A percentile compares a stretch with the other conserved stretches of the same genome.
phyloP scores from a whole-genome alignment of 2,113 vertebrate genomes.

The Toxostoma redivivum region DNA sequence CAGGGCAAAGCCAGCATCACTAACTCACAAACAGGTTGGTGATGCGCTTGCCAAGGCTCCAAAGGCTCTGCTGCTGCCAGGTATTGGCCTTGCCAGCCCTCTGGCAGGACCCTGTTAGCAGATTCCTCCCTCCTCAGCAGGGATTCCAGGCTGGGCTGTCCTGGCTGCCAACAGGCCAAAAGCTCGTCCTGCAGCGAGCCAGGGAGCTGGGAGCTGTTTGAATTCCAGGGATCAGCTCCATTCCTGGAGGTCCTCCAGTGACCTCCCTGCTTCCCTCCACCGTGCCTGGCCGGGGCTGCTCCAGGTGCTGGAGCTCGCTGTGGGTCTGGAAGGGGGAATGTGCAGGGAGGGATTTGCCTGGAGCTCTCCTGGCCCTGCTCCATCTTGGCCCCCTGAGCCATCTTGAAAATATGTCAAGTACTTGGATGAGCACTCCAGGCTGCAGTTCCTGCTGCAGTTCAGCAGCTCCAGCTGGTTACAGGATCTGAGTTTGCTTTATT shows the following conservation, averaged over 20 bases:
- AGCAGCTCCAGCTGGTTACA: neutral
- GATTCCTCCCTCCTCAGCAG: neutral
- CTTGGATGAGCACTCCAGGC: neutral
- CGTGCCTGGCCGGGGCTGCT: neutral
- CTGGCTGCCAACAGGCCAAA: neutral
- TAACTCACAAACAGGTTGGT: neutral
- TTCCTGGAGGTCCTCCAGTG: neutral
- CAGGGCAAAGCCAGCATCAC: neutral
- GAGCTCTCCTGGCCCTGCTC: neutral
- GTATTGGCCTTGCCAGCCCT: rapidly evolving
- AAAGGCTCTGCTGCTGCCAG: neutral
- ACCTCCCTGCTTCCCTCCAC: neutral
- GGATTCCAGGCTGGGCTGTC: neutral
- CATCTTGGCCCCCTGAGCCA: neutral
- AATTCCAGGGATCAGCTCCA: neutral
- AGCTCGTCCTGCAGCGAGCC: neutral
- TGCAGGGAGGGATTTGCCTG: neutral
- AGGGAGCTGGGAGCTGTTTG: neutral
- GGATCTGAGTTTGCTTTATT: neutral
- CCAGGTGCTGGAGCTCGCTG: neutral
- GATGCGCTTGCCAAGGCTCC: neutral
- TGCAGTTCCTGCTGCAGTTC: neutral
- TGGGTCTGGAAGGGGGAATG: neutral
- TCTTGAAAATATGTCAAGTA: neutral
- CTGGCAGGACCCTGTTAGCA: neutral